Percentiles rank a stretch among this genome's conserved stretches.
phyloP scores from a whole-genome alignment of 2,113 vertebrate species.

The Macroglossus sobrinus region DNA sequence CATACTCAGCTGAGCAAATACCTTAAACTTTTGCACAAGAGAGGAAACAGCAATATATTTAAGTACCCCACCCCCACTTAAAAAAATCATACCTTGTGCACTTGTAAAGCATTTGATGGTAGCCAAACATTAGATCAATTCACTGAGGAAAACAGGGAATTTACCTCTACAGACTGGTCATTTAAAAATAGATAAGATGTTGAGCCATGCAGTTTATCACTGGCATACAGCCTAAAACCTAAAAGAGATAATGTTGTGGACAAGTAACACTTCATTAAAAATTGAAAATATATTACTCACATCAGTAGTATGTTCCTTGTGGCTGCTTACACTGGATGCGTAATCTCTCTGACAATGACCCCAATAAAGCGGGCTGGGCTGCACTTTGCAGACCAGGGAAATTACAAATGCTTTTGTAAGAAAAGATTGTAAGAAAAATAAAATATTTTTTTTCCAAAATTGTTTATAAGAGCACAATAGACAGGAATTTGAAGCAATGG shows the following conservation, averaged over 20 bases:
- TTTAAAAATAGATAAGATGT: conserved; percentile 68
- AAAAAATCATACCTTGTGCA: not conserved
- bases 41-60: not conserved
- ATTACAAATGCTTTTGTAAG: not conserved
- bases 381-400: conserved; percentile 32
- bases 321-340: not conserved
- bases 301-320: conserved; percentile 28
- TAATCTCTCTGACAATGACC: conserved; percentile 29
- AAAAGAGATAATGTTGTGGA: conserved; percentile 65
- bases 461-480: conserved; percentile 53
- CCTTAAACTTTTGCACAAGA: not conserved
- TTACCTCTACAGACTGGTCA: conserved; percentile 57
- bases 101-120: not conserved
- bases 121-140: conserved; percentile 43
- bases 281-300: conserved; percentile 66
- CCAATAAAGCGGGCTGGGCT: not conserved
- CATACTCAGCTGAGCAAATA: not conserved
- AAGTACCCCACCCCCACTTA: not conserved
- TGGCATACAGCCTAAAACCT: conserved; percentile 65
- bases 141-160: conserved; percentile 45
- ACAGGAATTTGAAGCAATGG: conserved; percentile 8
- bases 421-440: not conserved
- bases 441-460: conserved; percentile 5
- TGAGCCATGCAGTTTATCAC: conserved; percentile 62
- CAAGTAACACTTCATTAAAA: conserved; percentile 76